Evolutionary conservation across 2,888 invertebrate genomes (phyloP).

Genomic region (Alloplasta piceator): DNA sequence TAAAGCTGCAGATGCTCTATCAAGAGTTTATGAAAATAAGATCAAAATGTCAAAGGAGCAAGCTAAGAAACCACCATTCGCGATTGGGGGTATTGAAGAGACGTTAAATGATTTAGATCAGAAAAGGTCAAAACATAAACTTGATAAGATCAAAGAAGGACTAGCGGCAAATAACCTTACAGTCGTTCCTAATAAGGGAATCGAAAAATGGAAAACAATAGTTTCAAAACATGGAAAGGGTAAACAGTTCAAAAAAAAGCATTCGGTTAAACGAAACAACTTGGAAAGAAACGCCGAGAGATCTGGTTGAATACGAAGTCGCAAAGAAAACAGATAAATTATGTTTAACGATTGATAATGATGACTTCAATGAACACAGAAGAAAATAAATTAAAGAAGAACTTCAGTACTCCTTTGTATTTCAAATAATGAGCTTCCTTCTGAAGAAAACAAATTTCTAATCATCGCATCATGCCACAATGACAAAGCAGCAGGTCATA

Average conservation of each 20-base stretch:
- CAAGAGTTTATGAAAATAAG: constrained; percentile 22
- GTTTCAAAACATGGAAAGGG: constrained; percentile 7
- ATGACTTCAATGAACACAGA: constrained; percentile 22
- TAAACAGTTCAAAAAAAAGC: constrained; percentile 4
- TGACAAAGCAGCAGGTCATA: constrained; percentile 24
- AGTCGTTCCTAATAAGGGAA: constrained; percentile 5
- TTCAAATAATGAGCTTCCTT: constrained; percentile 7
- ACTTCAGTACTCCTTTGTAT: constrained; percentile 9
- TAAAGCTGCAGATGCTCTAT: constrained; percentile 33
- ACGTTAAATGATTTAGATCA: constrained; percentile 14
- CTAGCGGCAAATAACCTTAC: background rate
- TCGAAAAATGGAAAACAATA: constrained; percentile 2
- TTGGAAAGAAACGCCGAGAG: constrained; percentile 9
- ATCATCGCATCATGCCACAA: constrained; percentile 14
- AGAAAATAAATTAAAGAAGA: constrained; percentile 11
- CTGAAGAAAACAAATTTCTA: constrained; percentile 5
- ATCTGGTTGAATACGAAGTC: constrained; percentile 13
- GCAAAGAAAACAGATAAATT: background rate
- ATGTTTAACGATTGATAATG: constrained; percentile 5
- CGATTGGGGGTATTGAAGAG: constrained; percentile 6
- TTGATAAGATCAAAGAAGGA: constrained; percentile 11
- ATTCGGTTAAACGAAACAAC: constrained; percentile 5
- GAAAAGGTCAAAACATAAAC: constrained; percentile 13
- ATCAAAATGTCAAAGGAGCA: constrained; percentile 4
- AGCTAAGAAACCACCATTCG: constrained; percentile 4